Percentiles rank a stretch among this genome's conserved stretches.
Evolutionary conservation across 2,113 vertebrate genomes (phyloP).

Genomic region (Takifugu flavidus): DNA sequence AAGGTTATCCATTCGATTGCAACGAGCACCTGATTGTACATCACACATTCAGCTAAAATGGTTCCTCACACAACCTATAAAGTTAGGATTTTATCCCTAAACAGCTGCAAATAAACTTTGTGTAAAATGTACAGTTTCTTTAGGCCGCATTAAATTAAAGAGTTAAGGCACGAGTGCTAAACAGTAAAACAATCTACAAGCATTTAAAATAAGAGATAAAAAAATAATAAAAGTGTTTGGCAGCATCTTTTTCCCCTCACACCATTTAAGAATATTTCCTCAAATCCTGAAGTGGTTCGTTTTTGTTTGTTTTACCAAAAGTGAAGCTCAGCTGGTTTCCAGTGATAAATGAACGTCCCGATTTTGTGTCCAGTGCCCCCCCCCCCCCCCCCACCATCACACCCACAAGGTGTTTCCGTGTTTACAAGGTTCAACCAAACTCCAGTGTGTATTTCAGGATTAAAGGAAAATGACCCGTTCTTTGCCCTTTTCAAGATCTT

Average conservation of each 20-base stretch:
- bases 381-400: not conserved
- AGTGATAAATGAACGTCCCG: not conserved
- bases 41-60: constrained; percentile 1
- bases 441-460: not conserved
- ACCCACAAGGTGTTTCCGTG: not conserved
- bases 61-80: not conserved
- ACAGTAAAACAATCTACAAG: constrained; percentile 17
- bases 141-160: constrained; percentile 24
- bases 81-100: not conserved
- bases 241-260: not conserved
- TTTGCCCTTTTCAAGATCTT: constrained; percentile 19
- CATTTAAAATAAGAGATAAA: constrained; percentile 24
- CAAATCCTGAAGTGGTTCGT: constrained; percentile 11
- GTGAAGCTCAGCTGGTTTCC: not conserved
- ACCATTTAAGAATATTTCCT: not conserved
- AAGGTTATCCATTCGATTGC: no score
- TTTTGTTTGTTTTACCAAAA: not conserved
- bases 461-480: constrained; percentile 63
- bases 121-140: constrained; percentile 12
- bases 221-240: not conserved
- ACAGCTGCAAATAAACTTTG: constrained; percentile 5
- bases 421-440: not conserved
- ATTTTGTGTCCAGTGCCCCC: constrained; percentile 4
- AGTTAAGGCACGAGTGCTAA: constrained; percentile 22
- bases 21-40: not conserved